Evolutionary conservation across 2,888 invertebrate genomes (phyloP), one percentile per base, ranked within the genome.

Genomic region (Cryptus viduatorius): DNA sequence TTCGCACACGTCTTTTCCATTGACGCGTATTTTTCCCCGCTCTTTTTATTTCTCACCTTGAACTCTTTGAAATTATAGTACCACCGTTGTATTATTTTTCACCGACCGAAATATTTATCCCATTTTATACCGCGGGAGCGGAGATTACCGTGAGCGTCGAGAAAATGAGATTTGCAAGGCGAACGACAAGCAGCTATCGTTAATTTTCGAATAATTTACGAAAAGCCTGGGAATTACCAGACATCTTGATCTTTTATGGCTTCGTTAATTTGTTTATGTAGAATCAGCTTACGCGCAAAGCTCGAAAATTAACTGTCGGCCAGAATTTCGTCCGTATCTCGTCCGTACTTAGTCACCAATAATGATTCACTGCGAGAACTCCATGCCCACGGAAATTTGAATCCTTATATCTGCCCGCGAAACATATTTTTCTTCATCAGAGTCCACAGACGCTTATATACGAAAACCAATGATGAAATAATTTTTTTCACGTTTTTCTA

Each of bases 71-170:
- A 73, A 29, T 46, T 46, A 42, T 59, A 61, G 73, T 46, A 46
- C 56, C 46, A 50, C 69, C 16, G 14, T 46, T 24, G 29, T 61
- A 16, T 19, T 8, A 29, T 16, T 48, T 48, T 61, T 46, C 73
- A 29, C 12, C 61, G 61, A 69, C 69, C 14, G 59, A 61, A 29
- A 29, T 73, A 61, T 46, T 46, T 46, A 46, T 46, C 50, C 37
- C 69, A 10, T 37, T 31, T 10, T 10, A 31, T 48, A 4, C n/a
- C 31, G 1, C 69, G 31, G n/a, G 31, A 10, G 31, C 16, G 4
- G 5, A 29, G 3, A 7, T 46, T 7, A 46, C 44, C 14, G n/a
- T 7, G 16, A 14, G 14, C 59, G 4, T 24, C 14, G n/a, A 14
- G 29, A 31, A 16, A 44, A 44, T 24, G 10, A n/a, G 3, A 24